Evolutionary conservation across 2,888 invertebrate genomes (phyloP).

Genomic region (Tortricodes alternella): DNA sequence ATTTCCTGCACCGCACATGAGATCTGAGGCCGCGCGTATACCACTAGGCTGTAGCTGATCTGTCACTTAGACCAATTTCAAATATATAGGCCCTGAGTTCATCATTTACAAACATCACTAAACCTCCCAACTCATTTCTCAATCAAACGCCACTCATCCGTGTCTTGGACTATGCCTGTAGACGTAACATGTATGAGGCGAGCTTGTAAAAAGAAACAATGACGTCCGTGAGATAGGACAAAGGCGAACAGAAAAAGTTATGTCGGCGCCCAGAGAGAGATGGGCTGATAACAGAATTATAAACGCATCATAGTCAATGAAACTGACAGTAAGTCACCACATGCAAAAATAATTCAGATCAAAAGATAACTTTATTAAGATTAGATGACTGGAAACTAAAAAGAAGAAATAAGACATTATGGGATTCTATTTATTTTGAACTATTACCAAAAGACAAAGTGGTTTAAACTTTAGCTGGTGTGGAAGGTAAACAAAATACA

Average conservation of each 20-base stretch:
- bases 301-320: conserved; percentile 42
- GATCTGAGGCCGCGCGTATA: no score
- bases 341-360: no score
- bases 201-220: conserved; percentile 52
- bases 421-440: no score
- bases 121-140: conserved; percentile 21
- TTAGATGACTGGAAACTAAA: no score
- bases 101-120: conserved; percentile 25
- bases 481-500: no score
- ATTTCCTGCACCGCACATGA: no score
- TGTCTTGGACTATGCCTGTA: conserved; percentile 5
- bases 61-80: neutral
- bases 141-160: conserved; percentile 24
- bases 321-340: conserved; percentile 2
- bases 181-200: conserved; percentile 20
- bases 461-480: no score
- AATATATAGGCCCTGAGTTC: neutral
- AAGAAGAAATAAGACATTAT: no score
- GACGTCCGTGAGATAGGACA: conserved; percentile 52
- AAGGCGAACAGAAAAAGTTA: conserved; percentile 53
- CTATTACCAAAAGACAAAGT: no score
- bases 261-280: conserved; percentile 55
- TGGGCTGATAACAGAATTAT: conserved; percentile 64
- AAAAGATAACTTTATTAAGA: no score
- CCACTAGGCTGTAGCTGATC: neutral